Evolutionary conservation across 2,888 invertebrate genomes (phyloP), one percentile per base, ranked within the genome.

Genomic region (Agrotis clavis): DNA sequence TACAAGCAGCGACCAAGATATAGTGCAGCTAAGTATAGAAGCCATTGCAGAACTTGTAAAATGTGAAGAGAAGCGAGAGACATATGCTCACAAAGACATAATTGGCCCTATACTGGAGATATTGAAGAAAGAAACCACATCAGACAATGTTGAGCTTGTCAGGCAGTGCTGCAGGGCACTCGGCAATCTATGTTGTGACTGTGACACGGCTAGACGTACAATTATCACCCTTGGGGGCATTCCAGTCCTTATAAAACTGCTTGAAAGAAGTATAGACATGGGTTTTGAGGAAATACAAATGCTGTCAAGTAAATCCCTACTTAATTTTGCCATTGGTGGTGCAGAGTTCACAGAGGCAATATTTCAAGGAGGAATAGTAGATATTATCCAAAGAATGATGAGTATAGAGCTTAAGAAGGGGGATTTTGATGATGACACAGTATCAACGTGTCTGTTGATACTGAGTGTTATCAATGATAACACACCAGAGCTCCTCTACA

Each of bases 111-210:
- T 98, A 79, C 90, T 98, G 68, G 92, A 95, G 67, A 94, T 97
- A 81, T 89, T 98, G 67, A 89, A 91, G 14, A 92, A 87, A 82
- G 93, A 94, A 53, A 77, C 90, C 6, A 89, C 88, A 51, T 54
- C 86, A 21, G 94, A 97, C 16, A 94, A 93, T 74, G 89, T 96
- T 76, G 97, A 97, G 79, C 91, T 97, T 66, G 94, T 97, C 13
- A 97, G 97, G 82, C 98, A 99, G 90, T 97, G 97, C 54, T 98
- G 98, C 84, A 97, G 99, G 87, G 98, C 98, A 4, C 95, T 99
- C 30, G 99, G 98, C 51, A 99, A 99, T 92, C 97, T 99, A 89
- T 98, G 98, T 91, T 99, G 98, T 91, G 98, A 99, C 90, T 98
- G 98, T 94, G 98, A 98, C 95, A 96, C 96, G 86, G 97, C 97